Base-by-base conservation (phyloP, 1,140 invertebrate genomes). In the Conopomorpha cramerella region DNA sequence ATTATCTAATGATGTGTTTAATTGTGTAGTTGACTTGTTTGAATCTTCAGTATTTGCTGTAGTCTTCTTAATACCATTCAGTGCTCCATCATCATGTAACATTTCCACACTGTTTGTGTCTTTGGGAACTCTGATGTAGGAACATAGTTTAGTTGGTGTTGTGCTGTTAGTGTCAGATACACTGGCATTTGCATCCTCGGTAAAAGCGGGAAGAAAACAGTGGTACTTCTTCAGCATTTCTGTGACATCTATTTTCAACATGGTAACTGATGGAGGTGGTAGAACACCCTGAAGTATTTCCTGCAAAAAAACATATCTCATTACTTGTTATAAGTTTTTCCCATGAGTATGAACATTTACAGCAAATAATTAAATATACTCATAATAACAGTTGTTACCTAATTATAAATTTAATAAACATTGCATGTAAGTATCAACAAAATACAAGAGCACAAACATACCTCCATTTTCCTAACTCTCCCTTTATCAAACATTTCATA, bases 191-290 rank as follows among this genome's bases (percentile, higher is more conserved):
- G 50, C 46, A 4, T 53, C 34, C 17, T 55, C 59, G 38, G 50
- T 58, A 34, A 76, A 76, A 8, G 58, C 42, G 13, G 71, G 65
- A 7, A 76, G 43, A 26, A 58, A 62, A 31, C 46, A 53, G 35
- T 76, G 67, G 39, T 76, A 76, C 40, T 76, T 76, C 37, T 67
- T 62, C 1, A 87, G 56, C 55, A 88, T 86, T 49, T 88, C 82
- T n/a, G 55, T 62, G 8, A 81, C 82, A 52, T 84, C 82, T 30
- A 77, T 78, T 33, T 83, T 81, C 26, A 82, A 67, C 16, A 80
- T 82, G 4, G 85, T 87, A 4, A 86, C 73, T 30, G 81, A 85
- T 7, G 85, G 85, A 17, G 86, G 86, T 17, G 86, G 86, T 17
- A 82, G 65, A 0, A 88, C 76, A 2, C 86, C 85, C 39, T 73